Evolutionary conservation across 2,888 invertebrate genomes (phyloP).

Genomic region (Scelioninae gen. 2): DNA sequence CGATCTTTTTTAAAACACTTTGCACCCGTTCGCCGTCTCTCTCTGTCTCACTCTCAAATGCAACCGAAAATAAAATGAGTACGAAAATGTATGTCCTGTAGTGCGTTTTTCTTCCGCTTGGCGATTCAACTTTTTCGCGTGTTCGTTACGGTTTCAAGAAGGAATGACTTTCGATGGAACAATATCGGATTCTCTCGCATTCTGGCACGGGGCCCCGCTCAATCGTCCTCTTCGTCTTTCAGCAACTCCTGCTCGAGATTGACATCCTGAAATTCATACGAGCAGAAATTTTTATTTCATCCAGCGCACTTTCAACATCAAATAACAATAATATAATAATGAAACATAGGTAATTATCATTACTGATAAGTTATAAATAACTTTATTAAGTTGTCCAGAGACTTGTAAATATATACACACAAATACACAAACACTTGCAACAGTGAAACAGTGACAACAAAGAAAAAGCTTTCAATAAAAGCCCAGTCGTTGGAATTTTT

Average conservation of each 20-base stretch:
- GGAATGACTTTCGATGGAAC: constrained; percentile 48
- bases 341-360: no score
- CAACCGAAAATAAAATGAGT: constrained; percentile 32
- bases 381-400: no score
- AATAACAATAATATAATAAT: background rate
- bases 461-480: no score
- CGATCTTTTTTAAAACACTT: constrained; percentile 21
- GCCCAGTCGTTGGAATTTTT: no score
- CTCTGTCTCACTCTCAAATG: constrained; percentile 21
- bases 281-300: no score
- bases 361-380: no score
- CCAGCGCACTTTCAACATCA: no score
- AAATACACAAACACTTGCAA: no score
- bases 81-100: constrained; percentile 36
- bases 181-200: constrained; percentile 10
- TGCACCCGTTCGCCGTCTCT: background rate
- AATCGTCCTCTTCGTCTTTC: constrained; percentile 76
- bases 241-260: constrained; percentile 85
- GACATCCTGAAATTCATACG: constrained; percentile 82
- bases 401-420: no score
- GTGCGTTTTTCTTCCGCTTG: constrained; percentile 23
- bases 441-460: no score
- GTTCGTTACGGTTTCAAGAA: constrained; percentile 14
- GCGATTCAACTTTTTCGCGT: background rate
- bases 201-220: background rate